These are phyloP conservation scores for Sinocyclocheilus grahami DNA, from an alignment of 2,113 vertebrate genomes.

Conservation along the genomic window DNA sequence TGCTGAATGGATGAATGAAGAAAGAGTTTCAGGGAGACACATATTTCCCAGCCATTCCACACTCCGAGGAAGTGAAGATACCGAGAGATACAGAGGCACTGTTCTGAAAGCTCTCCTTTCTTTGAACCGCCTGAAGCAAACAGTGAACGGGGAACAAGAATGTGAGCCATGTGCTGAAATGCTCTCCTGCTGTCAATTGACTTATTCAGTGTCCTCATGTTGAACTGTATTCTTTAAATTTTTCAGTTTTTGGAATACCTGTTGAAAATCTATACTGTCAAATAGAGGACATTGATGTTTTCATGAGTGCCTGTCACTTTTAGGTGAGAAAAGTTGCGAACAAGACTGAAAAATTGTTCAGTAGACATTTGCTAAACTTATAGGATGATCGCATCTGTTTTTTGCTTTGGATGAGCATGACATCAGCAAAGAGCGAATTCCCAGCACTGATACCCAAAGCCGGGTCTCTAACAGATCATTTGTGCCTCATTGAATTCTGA, in stretches of 20 bases:
- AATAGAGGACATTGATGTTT: neutral
- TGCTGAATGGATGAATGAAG: slow-evolving; percentile 52
- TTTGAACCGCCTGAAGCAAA: slow-evolving; percentile 6
- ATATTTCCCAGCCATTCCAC: slow-evolving; percentile 44
- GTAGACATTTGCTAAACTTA: slow-evolving; percentile 23
- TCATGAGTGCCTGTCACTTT: neutral
- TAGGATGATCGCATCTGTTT: slow-evolving; percentile 25
- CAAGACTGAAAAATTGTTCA: neutral
- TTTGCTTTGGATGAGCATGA: neutral
- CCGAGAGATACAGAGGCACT: neutral
- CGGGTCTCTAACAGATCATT: neutral
- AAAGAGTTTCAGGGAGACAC: slow-evolving; percentile 38
- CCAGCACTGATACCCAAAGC: slow-evolving; percentile 10
- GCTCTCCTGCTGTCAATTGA: neutral
- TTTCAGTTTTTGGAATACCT: neutral
- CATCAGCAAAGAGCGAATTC: neutral
- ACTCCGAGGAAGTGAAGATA: neutral
- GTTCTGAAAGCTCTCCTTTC: neutral
- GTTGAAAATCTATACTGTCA: neutral
- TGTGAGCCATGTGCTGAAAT: slow-evolving; percentile 17
- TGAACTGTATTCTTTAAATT: neutral
- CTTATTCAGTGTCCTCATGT: neutral
- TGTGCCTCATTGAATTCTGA: slow-evolving; percentile 31
- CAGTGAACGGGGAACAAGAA: neutral
- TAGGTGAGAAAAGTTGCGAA: neutral